Base-by-base conservation (phyloP, 2,888 invertebrate species). In the Drosophila nigritarsus region DNA sequence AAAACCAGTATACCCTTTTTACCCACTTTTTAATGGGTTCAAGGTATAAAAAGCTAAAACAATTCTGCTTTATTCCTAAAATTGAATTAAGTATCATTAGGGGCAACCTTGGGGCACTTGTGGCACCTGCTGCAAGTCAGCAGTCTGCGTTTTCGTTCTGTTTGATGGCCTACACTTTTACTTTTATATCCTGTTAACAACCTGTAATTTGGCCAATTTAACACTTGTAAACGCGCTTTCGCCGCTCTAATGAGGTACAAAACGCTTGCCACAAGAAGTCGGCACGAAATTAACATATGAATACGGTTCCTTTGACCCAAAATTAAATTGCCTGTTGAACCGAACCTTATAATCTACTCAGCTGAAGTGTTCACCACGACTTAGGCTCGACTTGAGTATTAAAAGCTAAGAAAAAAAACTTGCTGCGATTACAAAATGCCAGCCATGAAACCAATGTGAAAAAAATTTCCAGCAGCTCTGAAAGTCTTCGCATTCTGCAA, bases 201-300 rank as follows among this genome's bases (percentile, higher is more conserved):
- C 88, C 88, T 70, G 36, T 81, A 90, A 90, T 90, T 88, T 88
- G 82, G 76, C 72, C 91, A 89, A 89, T 90, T 90, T 90, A 90
- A 88, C 89, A 90, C 89, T 90, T 88, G 81, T 83, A 87, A 87
- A 88, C 74, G 80, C 84, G 90, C 87, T 89, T 90, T 87, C 87
- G 83, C 89, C 80, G 82, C 72, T 88, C 90, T 89, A 90, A 90
- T 90, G 83, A 87, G 85, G 83, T 86, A 82, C 89, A 82, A 90
- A 90, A 88, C 82, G 85, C 66, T 85, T 85, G 75, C 66, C 69
- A 70, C 27, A 74, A 67, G 55, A 81, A 73, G 56, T 66, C 72
- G 15, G 69, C 69, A 73, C 72, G 68, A 80, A 86, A 87, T 84
- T 86, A 87, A 85, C 84, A 82, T 87, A 80, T 81, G 85, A 87